A percentile compares a stretch with the other conserved stretches of the same genome.
Conservation (phyloP, 2,113 vertebrate species). For the Ceuthmochares aereus region DNA sequence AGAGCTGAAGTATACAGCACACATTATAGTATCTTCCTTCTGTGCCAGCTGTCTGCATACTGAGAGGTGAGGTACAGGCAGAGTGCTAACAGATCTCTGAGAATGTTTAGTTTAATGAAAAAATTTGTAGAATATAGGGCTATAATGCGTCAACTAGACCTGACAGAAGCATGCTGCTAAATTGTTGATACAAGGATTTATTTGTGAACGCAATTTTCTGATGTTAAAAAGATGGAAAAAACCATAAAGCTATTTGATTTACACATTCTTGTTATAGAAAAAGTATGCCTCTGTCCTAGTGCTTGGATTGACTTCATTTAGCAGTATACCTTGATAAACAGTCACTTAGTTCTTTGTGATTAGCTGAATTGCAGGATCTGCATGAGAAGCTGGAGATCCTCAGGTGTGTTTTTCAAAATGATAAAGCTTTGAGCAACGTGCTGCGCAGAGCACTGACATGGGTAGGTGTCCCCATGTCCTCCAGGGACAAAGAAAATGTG, state of each 20-base stretch:
- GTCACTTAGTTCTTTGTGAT: neutral
- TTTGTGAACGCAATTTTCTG: neutral
- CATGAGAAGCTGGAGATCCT: neutral
- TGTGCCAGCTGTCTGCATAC: neutral
- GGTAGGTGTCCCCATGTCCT: neutral
- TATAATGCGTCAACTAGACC: neutral
- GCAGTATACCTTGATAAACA: neutral
- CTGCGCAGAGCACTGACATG: neutral
- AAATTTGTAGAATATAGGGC: neutral
- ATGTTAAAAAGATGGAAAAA: neutral
- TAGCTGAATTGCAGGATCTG: neutral
- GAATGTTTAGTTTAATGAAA: neutral
- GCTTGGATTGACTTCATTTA: conserved; percentile 20
- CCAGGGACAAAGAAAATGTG: neutral
- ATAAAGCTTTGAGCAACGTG: neutral
- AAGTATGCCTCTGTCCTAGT: neutral
- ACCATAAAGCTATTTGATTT: neutral
- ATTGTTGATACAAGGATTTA: neutral
- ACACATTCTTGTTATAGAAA: neutral
- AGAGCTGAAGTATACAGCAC: neutral
- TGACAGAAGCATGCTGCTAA: neutral
- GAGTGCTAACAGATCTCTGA: neutral
- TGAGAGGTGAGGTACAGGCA: neutral
- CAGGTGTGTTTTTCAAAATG: neutral
- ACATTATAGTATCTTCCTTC: neutral